Evolutionary conservation across 2,888 invertebrate species (phyloP).

Genomic region (Pelosia muscerda): DNA sequence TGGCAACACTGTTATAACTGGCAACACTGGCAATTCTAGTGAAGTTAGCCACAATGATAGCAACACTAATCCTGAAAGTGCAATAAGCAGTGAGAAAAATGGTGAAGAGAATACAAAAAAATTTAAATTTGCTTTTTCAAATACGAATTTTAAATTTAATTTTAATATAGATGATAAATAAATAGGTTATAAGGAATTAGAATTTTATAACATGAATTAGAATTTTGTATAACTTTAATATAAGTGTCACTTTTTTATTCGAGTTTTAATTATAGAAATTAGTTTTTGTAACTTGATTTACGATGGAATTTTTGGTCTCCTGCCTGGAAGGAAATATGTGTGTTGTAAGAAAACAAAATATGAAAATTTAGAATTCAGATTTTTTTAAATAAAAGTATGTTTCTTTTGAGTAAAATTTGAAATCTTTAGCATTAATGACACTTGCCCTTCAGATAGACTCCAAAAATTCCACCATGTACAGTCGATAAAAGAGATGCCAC

Average conservation of each 20-base stretch:
- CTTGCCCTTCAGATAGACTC: too few relatives aligned
- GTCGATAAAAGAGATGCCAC: too few relatives aligned
- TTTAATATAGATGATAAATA: constrained; percentile 80
- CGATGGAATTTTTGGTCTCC: too few relatives aligned
- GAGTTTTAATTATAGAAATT: not conserved
- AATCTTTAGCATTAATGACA: too few relatives aligned
- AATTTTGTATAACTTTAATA: constrained; percentile 38
- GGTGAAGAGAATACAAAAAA: constrained; percentile 53
- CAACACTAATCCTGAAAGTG: constrained; percentile 40
- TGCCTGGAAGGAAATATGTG: too few relatives aligned
- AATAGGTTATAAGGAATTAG: constrained; percentile 50
- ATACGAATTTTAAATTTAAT: constrained; percentile 89
- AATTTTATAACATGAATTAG: constrained; percentile 22
- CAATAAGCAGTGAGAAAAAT: constrained; percentile 43
- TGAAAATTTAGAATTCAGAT: too few relatives aligned
- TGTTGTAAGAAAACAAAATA: too few relatives aligned
- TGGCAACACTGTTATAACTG: constrained; percentile 41
- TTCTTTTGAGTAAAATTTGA: too few relatives aligned
- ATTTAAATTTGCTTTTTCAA: constrained; percentile 78
- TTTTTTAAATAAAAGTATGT: too few relatives aligned
- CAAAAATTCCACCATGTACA: too few relatives aligned
- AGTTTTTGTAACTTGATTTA: too few relatives aligned
- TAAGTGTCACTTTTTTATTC: constrained; percentile 25
- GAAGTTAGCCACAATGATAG: constrained; percentile 29
- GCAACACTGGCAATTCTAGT: constrained; percentile 35